A percentile compares a stretch with the other conserved stretches of the same genome.
Conservation (phyloP, 2,113 vertebrate genomes). For the Clinocottus analis region DNA sequence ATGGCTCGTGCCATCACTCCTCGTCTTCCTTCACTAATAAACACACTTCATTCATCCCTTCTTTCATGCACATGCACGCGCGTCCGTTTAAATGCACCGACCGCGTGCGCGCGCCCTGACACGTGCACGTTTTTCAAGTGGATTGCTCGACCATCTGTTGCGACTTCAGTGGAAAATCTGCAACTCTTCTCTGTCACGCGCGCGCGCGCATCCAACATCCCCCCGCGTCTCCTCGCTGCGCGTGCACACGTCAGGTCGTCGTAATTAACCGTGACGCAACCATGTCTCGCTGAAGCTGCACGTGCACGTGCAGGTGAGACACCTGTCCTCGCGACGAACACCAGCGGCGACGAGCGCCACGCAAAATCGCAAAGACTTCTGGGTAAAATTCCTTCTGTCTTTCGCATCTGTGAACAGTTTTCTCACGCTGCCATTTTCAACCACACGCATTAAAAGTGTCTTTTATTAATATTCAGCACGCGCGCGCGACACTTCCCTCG, state of each 20-base stretch:
- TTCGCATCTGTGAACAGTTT: not conserved
- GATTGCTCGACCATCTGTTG: constrained; percentile 50
- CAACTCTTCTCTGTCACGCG: too few relatives aligned
- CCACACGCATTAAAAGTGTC: too few relatives aligned
- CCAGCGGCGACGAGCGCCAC: too few relatives aligned
- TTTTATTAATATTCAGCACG: too few relatives aligned
- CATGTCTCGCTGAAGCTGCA: constrained; percentile 3
- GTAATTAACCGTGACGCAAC: not conserved
- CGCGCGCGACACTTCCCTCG: too few relatives aligned
- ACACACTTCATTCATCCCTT: constrained; percentile 6
- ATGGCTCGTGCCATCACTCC: not conserved
- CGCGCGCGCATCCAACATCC: too few relatives aligned
- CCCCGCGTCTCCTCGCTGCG: not conserved
- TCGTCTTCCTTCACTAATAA: not conserved
- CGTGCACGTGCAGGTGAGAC: too few relatives aligned
- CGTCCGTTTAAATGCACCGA: constrained; percentile 1
- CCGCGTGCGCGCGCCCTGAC: constrained; percentile 1
- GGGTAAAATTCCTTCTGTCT: not conserved
- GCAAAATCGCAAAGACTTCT: too few relatives aligned
- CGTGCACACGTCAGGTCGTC: too few relatives aligned
- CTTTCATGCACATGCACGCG: not conserved
- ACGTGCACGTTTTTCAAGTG: constrained; percentile 8
- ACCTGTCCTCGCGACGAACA: not conserved
- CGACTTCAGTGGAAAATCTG: not conserved
- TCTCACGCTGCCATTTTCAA: not conserved